Evolutionary conservation across 2,113 vertebrate genomes (phyloP), one percentile per base, ranked within the genome.

Genomic region (Elanoides forficatus): DNA sequence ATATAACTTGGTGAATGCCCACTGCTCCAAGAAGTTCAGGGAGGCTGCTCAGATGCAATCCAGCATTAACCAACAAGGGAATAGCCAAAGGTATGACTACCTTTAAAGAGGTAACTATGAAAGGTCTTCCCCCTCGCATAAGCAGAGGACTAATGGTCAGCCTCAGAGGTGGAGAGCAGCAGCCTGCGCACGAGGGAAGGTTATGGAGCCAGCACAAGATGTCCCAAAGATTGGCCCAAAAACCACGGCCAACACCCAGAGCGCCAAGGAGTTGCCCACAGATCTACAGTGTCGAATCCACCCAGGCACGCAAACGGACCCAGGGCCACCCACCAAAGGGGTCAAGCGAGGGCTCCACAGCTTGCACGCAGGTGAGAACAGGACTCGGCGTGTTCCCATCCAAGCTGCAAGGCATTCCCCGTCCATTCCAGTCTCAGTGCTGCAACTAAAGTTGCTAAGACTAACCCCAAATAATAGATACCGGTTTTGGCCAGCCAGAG

Each of bases 281-380:
- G 52, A 25, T 18, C 20, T 23, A 5, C 59, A 60, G 48, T 2
- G 43, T 70, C 3, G 2, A 90, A 93, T n/a, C 30, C 73, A 81
- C 15, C 27, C 27, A 16, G 58, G 23, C 42, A 63, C 0, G 0
- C 26, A 34, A 27, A 38, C 0, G 2, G 55, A 38, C 13, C 15
- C 1, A 0, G 40, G 48, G 19, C 65, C 74, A 76, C 23, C 42
- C 45, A 38, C 27, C 4, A 1, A 75, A 43, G 47, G 42, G 62
- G 32, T 48, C 60, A 42, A n/a, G 43, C 0, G 0, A 73, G 45
- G 71, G 48, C 91, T 92, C 19, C 10, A 2, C 30, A 53, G 42
- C 78, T 38, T 21, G 38, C 36, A 11, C 29, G 21, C 6, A 32
- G 50, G 71, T 15, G 6, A 34, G n/a, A 73, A 15, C 10, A 43